These are phyloP conservation scores for Caenorhabditis sp. DNA, from an alignment of 2,888 invertebrate species.

Conservation along the genomic window DNA sequence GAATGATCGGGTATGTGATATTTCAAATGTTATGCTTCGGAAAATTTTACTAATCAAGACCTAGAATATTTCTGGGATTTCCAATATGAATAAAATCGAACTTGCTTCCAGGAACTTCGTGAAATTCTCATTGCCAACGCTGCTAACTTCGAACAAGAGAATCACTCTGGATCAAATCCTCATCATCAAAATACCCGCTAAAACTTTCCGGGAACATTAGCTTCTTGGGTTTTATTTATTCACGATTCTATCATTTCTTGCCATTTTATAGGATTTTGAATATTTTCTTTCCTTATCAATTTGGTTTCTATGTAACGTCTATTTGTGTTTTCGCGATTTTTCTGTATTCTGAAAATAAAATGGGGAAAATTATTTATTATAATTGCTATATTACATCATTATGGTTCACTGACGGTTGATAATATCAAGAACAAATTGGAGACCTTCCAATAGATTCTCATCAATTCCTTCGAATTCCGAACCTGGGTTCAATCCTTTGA, in stretches of 20 bases:
- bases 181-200: background rate
- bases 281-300: too few species aligned
- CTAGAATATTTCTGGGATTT: background rate
- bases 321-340: too few species aligned
- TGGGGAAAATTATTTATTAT: too few species aligned
- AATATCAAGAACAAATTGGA: background rate
- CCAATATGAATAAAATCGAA: background rate
- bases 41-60: background rate
- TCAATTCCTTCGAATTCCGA: slow-evolving; percentile 10
- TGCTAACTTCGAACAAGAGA: slow-evolving; percentile 35
- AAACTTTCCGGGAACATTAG: background rate
- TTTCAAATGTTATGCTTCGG: background rate
- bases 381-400: too few species aligned
- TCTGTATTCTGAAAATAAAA: too few species aligned
- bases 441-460: background rate
- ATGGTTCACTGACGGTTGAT: too few species aligned
- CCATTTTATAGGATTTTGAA: background rate
- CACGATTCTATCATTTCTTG: background rate
- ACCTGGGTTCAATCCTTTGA: background rate
- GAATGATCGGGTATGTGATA: slow-evolving; percentile 35
- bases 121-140: slow-evolving; percentile 35
- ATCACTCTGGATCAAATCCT: background rate
- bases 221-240: background rate
- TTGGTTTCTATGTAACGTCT: too few species aligned
- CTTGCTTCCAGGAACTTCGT: slow-evolving; percentile 31